These are phyloP conservation scores for Actinia tenebrosa DNA, from an alignment of 64 coral and sea anemone genomes.

Conservation along the genomic window DNA sequence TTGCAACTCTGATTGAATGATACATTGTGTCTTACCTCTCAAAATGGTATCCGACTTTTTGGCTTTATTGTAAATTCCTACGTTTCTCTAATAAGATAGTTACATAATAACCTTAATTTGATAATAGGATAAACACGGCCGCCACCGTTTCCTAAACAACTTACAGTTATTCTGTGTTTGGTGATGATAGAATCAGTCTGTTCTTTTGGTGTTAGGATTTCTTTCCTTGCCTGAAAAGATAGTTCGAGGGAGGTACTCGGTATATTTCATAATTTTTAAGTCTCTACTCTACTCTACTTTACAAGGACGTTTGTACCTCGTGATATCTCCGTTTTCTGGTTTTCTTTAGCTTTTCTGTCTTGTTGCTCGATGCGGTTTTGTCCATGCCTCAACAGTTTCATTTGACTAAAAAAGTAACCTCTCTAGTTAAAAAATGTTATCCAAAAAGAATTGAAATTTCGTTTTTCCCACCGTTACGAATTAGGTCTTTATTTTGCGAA, in stretches of 20 bases:
- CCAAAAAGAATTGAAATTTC: too few species aligned
- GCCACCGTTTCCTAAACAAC: not conserved
- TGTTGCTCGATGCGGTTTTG: not conserved
- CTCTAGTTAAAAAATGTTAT: not conserved
- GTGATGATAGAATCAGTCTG: constrained; percentile 28
- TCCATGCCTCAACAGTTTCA: not conserved
- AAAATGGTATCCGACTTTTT: constrained; percentile 68
- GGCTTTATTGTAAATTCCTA: constrained; percentile 85
- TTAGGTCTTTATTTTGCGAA: too few species aligned
- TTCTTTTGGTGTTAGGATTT: not conserved
- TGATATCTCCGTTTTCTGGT: not conserved
- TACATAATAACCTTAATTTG: not conserved
- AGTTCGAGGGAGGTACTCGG: not conserved
- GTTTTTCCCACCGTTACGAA: too few species aligned
- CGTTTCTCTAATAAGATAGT: constrained; percentile 50
- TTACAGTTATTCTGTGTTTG: constrained; percentile 58
- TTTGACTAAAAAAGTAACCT: not conserved
- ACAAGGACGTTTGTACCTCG: not conserved
- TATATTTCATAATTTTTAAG: too few species aligned
- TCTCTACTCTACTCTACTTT: too few species aligned
- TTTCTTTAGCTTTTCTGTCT: not conserved
- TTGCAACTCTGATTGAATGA: too few species aligned
- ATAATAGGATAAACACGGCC: not conserved
- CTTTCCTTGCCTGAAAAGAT: not conserved
- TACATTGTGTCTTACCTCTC: constrained; percentile 36